Evolutionary conservation across 2,888 invertebrate species (phyloP).

Genomic region (Buathra laborator): DNA sequence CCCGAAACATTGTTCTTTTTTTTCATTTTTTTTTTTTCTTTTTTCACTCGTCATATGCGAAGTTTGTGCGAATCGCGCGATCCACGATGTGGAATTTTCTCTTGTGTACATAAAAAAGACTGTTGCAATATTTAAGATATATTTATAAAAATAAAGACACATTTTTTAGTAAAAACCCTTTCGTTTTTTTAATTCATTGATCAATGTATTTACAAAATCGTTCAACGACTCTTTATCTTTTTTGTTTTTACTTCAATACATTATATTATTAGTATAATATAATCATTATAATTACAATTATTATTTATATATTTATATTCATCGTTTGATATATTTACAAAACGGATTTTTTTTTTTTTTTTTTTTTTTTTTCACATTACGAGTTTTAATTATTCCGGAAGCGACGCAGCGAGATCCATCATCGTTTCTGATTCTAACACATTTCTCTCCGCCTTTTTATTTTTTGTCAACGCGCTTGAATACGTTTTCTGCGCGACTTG

Average conservation of each 20-base stretch:
- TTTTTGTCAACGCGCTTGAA: constrained; percentile 76
- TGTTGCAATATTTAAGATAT: constrained; percentile 78
- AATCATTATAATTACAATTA: too few relatives aligned
- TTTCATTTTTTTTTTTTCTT: constrained; percentile 15
- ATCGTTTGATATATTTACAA: too few relatives aligned
- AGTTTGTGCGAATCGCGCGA: constrained; percentile 2
- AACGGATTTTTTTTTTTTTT: neutral
- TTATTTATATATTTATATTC: too few relatives aligned
- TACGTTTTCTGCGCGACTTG: constrained; percentile 79
- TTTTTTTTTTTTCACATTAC: neutral
- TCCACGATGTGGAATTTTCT: constrained; percentile 53
- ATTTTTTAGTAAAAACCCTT: constrained; percentile 43
- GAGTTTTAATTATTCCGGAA: constrained; percentile 81
- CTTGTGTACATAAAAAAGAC: constrained; percentile 73
- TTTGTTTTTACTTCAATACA: too few relatives aligned
- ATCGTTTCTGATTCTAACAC: constrained; percentile 80
- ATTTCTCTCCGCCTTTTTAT: constrained; percentile 73
- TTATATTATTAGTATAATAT: too few relatives aligned
- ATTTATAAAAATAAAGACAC: constrained; percentile 72
- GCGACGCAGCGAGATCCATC: constrained; percentile 85
- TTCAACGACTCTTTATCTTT: too few relatives aligned
- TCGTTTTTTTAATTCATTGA: constrained; percentile 1
- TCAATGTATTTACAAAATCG: constrained; percentile 15
- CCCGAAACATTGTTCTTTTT: constrained; percentile 33
- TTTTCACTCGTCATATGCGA: constrained; percentile 27